A percentile compares a stretch with the other conserved stretches of the same genome.
Evolutionary conservation across 2,797 vertebrate species (phyloP).

Genomic region (Neomorphus geoffroyi): DNA sequence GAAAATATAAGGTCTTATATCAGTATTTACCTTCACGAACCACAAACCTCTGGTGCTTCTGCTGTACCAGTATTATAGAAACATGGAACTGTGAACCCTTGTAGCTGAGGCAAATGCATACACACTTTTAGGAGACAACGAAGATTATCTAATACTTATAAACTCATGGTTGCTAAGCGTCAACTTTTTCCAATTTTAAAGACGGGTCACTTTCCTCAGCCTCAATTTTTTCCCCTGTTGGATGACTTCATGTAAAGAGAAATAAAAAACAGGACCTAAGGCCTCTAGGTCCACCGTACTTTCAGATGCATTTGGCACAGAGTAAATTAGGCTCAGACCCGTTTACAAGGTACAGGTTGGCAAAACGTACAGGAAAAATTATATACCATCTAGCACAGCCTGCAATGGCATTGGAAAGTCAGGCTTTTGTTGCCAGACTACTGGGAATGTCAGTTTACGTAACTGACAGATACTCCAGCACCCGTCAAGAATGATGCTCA

Average conservation of each 20-base stretch:
- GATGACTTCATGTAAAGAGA: neutral
- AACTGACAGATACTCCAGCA: neutral
- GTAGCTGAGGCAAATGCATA: neutral
- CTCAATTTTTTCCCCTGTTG: neutral
- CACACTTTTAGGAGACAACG: neutral
- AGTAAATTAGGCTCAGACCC: neutral
- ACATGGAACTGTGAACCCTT: neutral
- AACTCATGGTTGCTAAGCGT: neutral
- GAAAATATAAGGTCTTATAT: neutral
- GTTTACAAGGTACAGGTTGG: neutral
- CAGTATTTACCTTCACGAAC: neutral
- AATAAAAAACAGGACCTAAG: neutral
- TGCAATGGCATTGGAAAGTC: neutral
- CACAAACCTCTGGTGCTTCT: neutral
- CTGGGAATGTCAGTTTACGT: neutral
- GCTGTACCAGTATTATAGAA: neutral
- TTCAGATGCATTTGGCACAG: neutral
- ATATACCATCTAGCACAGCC: neutral
- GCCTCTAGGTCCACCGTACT: neutral
- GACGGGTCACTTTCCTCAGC: neutral
- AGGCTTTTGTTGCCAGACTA: neutral
- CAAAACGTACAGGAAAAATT: neutral
- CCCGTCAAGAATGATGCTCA: neutral
- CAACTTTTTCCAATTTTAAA: neutral
- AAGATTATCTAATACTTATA: neutral